phyloP scores from a whole-genome alignment of 1,140 invertebrate species.

The Anagrus nilaparvatae region DNA sequence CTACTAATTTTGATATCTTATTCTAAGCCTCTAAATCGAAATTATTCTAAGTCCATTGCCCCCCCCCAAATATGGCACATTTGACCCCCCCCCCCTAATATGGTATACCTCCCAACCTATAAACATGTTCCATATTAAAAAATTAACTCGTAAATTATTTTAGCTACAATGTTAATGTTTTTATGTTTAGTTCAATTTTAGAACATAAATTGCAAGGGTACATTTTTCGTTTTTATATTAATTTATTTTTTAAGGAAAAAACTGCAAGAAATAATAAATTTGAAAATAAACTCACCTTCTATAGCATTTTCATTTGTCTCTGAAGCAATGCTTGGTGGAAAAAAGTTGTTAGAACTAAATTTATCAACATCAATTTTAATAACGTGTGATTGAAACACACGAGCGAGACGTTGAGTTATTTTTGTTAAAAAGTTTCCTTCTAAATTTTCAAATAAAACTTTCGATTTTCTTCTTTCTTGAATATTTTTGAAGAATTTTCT shows the following conservation, averaged over 20 bases:
- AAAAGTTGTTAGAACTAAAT: slow-evolving; percentile 16
- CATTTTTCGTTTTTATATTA: background rate
- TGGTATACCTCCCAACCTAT: too few species aligned
- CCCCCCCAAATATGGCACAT: too few species aligned
- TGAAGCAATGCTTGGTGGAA: slow-evolving; percentile 12
- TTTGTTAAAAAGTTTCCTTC: slow-evolving; percentile 20
- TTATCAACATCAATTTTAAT: slow-evolving; percentile 29
- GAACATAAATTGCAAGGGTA: slow-evolving; percentile 4
- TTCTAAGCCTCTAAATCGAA: too few species aligned
- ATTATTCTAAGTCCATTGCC: too few species aligned
- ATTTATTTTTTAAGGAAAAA: background rate
- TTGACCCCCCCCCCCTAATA: too few species aligned
- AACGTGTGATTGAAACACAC: slow-evolving; percentile 30
- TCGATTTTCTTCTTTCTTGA: slow-evolving; percentile 12
- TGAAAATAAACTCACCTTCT: slow-evolving; percentile 22
- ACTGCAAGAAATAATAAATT: slow-evolving; percentile 1
- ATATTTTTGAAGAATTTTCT: background rate
- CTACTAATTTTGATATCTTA: too few species aligned
- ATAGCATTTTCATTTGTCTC: slow-evolving; percentile 14
- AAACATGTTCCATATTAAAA: too few species aligned
- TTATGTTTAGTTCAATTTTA: background rate
- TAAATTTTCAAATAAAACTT: slow-evolving; percentile 6
- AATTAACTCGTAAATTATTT: slow-evolving; percentile 1
- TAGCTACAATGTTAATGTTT: background rate
- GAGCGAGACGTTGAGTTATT: slow-evolving; percentile 22